phyloP scores from a whole-genome alignment of 2,113 vertebrate species.

The Saguinus imperator region DNA sequence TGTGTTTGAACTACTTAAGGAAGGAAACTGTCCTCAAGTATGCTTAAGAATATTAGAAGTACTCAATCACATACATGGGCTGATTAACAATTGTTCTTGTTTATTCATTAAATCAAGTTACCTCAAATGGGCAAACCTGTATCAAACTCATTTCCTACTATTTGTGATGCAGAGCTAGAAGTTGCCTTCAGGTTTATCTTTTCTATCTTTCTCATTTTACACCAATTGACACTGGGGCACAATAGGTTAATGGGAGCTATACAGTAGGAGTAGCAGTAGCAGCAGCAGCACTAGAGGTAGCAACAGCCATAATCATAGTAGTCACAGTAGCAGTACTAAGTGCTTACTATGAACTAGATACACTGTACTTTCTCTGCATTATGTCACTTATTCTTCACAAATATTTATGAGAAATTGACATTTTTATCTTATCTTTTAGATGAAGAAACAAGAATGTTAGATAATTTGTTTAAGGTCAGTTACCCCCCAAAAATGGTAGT shows the following conservation, averaged over 20 bases:
- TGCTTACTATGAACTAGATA: background rate
- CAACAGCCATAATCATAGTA: background rate
- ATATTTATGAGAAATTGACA: background rate
- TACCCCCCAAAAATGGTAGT: background rate
- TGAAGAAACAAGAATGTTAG: background rate
- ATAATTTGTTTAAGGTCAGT: background rate
- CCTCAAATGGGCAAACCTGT: background rate
- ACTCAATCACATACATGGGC: background rate
- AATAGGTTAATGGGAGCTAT: background rate
- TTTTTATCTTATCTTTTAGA: background rate
- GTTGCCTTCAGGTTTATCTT: background rate
- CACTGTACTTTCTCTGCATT: background rate
- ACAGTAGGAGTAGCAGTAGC: background rate
- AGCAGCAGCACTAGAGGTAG: background rate
- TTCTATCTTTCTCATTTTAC: background rate
- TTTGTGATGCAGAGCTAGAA: background rate
- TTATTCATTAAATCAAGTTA: background rate
- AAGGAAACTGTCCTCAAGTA: background rate
- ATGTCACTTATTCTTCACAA: background rate
- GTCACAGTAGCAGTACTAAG: background rate
- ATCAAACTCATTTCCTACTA: background rate
- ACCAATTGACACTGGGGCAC: background rate
- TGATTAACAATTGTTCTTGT: background rate
- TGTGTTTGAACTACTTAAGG: background rate
- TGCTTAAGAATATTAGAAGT: background rate